Percentiles rank a stretch among this genome's conserved stretches.
phyloP scores from a whole-genome alignment of 2,888 invertebrate species.

The Melinaea marsaeus region DNA sequence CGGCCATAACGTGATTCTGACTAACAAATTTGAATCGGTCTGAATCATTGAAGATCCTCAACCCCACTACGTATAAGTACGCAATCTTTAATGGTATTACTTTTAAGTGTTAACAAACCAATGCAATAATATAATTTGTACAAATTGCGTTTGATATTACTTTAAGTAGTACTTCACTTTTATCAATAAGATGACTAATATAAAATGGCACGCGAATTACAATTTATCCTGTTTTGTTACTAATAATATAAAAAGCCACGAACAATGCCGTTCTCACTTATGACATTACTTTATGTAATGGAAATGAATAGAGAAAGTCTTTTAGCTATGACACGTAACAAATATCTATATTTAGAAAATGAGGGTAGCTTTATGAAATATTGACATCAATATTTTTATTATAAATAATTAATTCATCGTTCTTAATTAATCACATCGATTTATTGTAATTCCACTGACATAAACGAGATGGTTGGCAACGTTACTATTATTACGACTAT shows the following conservation, averaged over 20 bases:
- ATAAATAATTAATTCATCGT: too few relatives aligned
- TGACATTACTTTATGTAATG: conserved; percentile 7
- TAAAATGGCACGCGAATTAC: conserved; percentile 1
- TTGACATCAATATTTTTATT: not conserved
- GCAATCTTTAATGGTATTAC: conserved; percentile 40
- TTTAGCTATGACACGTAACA: not conserved
- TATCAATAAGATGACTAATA: not conserved
- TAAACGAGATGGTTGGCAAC: too few relatives aligned
- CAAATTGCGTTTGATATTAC: not conserved
- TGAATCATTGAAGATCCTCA: conserved; percentile 92
- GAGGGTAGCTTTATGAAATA: not conserved
- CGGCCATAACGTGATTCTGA: conserved; percentile 95
- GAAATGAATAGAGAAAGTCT: conserved; percentile 4
- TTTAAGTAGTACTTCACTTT: not conserved
- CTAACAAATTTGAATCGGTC: conserved; percentile 98
- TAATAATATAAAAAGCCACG: not conserved
- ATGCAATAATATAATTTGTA: not conserved
- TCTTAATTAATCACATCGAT: too few relatives aligned
- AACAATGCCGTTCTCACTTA: not conserved
- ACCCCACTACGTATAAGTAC: conserved; percentile 95
- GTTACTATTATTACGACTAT: too few relatives aligned
- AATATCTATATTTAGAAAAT: not conserved
- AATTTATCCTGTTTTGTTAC: not conserved
- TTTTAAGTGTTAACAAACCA: not conserved
- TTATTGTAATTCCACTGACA: too few relatives aligned